A percentile compares a stretch with the other conserved stretches of the same genome.
phyloP scores from a whole-genome alignment of 2,888 invertebrate genomes.

The Pandemis corylana region DNA sequence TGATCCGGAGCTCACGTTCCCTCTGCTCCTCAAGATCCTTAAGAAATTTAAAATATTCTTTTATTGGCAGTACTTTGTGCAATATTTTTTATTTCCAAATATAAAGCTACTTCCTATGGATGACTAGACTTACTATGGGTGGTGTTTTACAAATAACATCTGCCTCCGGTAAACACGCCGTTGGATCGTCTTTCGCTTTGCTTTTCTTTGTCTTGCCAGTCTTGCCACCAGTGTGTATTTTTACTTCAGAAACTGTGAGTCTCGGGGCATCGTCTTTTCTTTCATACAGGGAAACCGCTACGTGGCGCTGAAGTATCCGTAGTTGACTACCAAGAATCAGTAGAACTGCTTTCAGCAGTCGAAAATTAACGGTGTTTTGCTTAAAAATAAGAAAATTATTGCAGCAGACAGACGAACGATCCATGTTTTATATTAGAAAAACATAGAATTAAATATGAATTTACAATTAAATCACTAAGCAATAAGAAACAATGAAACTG shows the following conservation, averaged over 20 bases:
- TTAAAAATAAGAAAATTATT: constrained; percentile 6
- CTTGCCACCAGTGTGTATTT: constrained; percentile 5
- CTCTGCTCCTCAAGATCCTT: constrained; percentile 18
- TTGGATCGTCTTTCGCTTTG: not conserved
- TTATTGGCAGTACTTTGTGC: not conserved
- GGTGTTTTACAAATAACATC: not conserved
- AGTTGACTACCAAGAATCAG: constrained; percentile 30
- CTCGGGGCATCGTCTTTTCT: not conserved
- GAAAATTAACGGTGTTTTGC: constrained; percentile 31
- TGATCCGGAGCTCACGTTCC: constrained; percentile 13
- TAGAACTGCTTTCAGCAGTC: constrained; percentile 27
- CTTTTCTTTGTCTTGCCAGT: not conserved
- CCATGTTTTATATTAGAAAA: too few relatives aligned
- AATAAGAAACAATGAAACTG: not conserved
- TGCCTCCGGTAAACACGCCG: not conserved
- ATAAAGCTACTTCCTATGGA: not conserved
- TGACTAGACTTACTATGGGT: not conserved
- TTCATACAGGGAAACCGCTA: constrained; percentile 9
- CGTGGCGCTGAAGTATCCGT: constrained; percentile 35
- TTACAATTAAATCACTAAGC: too few relatives aligned
- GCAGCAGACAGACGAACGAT: not conserved
- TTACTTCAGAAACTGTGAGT: constrained; percentile 23
- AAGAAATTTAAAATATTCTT: constrained; percentile 1
- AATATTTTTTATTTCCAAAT: not conserved
- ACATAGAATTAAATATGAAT: too few relatives aligned